Evolutionary conservation across 2,888 invertebrate species (phyloP), one percentile per base, ranked within the genome.

Genomic region (Hemistola chrysoprasaria): DNA sequence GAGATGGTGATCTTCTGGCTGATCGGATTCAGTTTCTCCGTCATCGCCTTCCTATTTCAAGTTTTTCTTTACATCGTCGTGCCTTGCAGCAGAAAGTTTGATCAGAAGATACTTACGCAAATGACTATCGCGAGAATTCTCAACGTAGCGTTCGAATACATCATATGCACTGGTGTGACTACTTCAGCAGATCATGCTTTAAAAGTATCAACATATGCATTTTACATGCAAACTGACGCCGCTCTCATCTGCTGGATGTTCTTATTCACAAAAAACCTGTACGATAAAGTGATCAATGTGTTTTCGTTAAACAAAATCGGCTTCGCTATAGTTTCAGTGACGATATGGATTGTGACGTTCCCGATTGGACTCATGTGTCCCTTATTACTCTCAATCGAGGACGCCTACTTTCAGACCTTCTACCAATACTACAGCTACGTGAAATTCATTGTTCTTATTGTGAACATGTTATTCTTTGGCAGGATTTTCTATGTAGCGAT

Each of bases 191-290:
- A 7, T 6, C 1, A 6, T 0, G n/a, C 8, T 1, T 8, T 32
- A 2, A 20, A 24, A 2, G 11, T 20, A 1, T n/a, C 59, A 0
- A 26, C 59, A 0, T 71, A 56, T 9, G 49, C 62, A 0, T 8
- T 66, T 0, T 80, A 77, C 40, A 23, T 70, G 2, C 73, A 75
- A 22, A 70, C 69, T 0, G 84, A 85, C 22, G 59, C 67, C 0
- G 71, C 66, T 0, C 35, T 83, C 0, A 46, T 81, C 0, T 59
- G 63, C 7, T 75, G 79, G 66, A 84, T 80, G 79, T 77, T 77
- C 23, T 41, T 80, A 1, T 83, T 78, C 40, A 74, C 78, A 0
- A 79, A 75, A 45, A 75, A 79, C 35, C 47, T 85, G 4, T 82
- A 80, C 47, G 69, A 78, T 8, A 81, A 81, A 58, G 63, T 81